Evolutionary conservation across 1,140 invertebrate genomes (phyloP).

Genomic region (Leptinotarsa undecemlineata): DNA sequence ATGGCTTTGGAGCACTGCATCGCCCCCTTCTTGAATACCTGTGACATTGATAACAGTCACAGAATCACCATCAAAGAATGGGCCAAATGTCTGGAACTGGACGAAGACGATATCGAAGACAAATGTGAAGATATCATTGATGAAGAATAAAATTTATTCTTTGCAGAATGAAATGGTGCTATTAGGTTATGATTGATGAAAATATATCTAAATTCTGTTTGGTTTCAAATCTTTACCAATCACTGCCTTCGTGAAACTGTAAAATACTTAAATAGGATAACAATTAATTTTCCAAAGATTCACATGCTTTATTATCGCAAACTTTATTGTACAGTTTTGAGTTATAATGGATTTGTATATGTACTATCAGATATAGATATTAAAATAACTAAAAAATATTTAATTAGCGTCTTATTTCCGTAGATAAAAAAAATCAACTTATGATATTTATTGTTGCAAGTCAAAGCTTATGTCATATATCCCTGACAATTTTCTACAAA

Average conservation of each 20-base stretch:
- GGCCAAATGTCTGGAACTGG: conserved; percentile 87
- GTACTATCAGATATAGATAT: too few relatives aligned
- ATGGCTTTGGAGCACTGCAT: conserved; percentile 94
- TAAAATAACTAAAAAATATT: too few relatives aligned
- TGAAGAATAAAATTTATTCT: conserved; percentile 28
- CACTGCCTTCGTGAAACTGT: neutral
- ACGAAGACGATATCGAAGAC: conserved; percentile 68
- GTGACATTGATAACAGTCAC: conserved; percentile 86
- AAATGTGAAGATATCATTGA: conserved; percentile 63
- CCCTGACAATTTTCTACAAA: too few relatives aligned
- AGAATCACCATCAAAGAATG: conserved; percentile 87
- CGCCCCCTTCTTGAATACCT: conserved; percentile 89
- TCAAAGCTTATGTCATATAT: too few relatives aligned
- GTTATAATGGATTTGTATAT: too few relatives aligned
- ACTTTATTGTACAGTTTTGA: neutral
- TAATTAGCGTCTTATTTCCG: too few relatives aligned
- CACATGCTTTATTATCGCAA: neutral
- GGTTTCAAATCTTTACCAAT: neutral
- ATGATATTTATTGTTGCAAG: too few relatives aligned
- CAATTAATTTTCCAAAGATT: neutral
- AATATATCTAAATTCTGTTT: neutral
- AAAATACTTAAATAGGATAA: neutral
- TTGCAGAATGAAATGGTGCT: conserved; percentile 43
- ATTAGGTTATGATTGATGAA: conserved; percentile 10
- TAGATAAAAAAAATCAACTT: too few relatives aligned